These are phyloP conservation scores for Drosophila kuntzei DNA, from an alignment of 2,888 invertebrate genomes.

Conservation along the genomic window DNA sequence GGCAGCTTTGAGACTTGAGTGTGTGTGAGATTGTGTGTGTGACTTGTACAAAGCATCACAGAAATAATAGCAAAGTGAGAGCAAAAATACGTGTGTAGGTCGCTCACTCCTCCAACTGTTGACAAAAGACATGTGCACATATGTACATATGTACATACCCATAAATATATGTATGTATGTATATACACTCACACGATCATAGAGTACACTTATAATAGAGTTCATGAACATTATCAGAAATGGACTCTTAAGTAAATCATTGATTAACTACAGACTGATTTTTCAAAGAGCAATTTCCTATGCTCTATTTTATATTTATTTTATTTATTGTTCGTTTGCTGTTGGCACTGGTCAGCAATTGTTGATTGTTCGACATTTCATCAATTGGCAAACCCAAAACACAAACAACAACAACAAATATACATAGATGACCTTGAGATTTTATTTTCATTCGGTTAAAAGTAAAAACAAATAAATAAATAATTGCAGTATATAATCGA, in stretches of 20 bases:
- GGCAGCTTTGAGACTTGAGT: constrained; percentile 19
- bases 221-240: constrained; percentile 54
- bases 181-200: neutral
- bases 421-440: constrained; percentile 43
- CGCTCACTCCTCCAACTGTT: constrained; percentile 12
- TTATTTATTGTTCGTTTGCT: constrained; percentile 9
- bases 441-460: constrained; percentile 39
- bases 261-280: constrained; percentile 26
- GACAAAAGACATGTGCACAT: constrained; percentile 6
- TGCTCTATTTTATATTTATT: constrained; percentile 40
- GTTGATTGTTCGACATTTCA: constrained; percentile 36
- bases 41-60: constrained; percentile 25
- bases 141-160: too few species aligned
- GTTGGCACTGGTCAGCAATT: constrained; percentile 33
- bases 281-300: constrained; percentile 39
- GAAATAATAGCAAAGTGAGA: constrained; percentile 51
- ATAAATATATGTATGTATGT: neutral
- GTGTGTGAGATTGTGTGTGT: constrained; percentile 13
- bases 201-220: constrained; percentile 17
- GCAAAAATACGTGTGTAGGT: constrained; percentile 22
- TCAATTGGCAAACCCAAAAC: constrained; percentile 48
- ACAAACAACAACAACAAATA: constrained; percentile 11
- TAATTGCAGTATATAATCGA: constrained; percentile 3
- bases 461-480: neutral
- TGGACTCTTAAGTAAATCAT: constrained; percentile 30